Base-by-base conservation (phyloP, 2,888 invertebrate genomes). In the Lagria hirta region DNA sequence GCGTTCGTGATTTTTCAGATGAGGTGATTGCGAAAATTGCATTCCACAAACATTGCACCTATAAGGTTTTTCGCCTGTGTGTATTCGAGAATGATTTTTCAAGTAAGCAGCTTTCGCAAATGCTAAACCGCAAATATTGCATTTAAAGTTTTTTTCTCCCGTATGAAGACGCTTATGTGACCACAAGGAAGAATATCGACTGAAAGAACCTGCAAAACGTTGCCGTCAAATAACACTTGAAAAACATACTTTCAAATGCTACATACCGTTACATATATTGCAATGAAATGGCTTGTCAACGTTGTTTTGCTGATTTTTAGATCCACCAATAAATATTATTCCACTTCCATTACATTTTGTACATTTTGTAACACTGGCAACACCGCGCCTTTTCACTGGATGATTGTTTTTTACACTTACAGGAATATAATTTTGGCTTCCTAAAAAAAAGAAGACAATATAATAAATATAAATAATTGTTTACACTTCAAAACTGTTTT, bases 21-120 rank as follows among this genome's bases (percentile, higher is more conserved):
- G 90, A 1, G 90, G 90, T 40, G 88, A 88, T 64, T 91, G 90
- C 3, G 89, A 89, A 69, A 91, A 90, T 68, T 89, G 89, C 90
- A 90, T 90, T 28, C 90, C 90, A 68, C 90, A 91, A 13, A 89
- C 88, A 64, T 82, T 84, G 72, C 90, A 91, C 17, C 72, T 56
- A 43, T 70, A 76, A 6, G 75, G 75, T 44, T 75, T 75, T 52
- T 76, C 76, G 29, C 90, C 90, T 1, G 89, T 90, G 58, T 91
- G 90, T 61, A 91, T 90, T 56, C 90, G 79, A 32, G 88, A 87
- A 69, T 91, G 90, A 66, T 91, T 91, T 69, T 91, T 90, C 54
- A 91, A 75, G 73, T 90, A 90, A n/a, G 90, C 90, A 41, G 89
- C 89, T 70, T 90, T 90, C 41, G 90, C 90, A 68, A 91, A 91